Conservation (phyloP, 2,888 invertebrate species). For the Linnaemya vulpina region DNA sequence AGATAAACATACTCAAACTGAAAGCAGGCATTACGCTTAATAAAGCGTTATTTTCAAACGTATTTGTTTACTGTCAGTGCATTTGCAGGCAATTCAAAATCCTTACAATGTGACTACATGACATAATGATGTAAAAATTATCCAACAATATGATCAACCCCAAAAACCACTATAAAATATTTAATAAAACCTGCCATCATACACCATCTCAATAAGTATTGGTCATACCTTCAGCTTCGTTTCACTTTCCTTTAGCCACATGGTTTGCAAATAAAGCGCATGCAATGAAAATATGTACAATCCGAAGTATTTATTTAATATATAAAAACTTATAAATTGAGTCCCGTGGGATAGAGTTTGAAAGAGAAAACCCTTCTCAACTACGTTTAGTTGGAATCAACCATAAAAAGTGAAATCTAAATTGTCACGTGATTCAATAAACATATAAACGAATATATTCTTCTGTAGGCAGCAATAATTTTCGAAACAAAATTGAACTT, state of each 20-base stretch:
- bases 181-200: conserved; percentile 66
- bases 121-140: conserved; percentile 69
- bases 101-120: conserved; percentile 44
- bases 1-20: conserved; percentile 30
- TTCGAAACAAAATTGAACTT: conserved; percentile 61
- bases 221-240: conserved; percentile 41
- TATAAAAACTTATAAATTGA: conserved; percentile 80
- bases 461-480: conserved; percentile 24
- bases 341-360: conserved; percentile 78
- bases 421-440: conserved; percentile 81
- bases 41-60: conserved; percentile 44
- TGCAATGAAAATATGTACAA: conserved; percentile 73
- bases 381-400: conserved; percentile 36
- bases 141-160: conserved; percentile 54
- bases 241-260: not conserved
- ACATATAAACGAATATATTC: conserved; percentile 74
- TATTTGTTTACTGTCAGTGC: conserved; percentile 53
- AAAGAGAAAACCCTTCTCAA: conserved; percentile 7
- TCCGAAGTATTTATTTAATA: conserved; percentile 78
- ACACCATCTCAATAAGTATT: conserved; percentile 63
- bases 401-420: conserved; percentile 70
- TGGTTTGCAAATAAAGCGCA: conserved; percentile 28
- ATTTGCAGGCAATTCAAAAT: conserved; percentile 42
- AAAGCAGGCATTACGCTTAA: conserved; percentile 59
- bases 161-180: conserved; percentile 47